Evolutionary conservation across 2,113 vertebrate genomes (phyloP), one percentile per base, ranked within the genome.

Genomic region (Anarhynchus alexandrinus): DNA sequence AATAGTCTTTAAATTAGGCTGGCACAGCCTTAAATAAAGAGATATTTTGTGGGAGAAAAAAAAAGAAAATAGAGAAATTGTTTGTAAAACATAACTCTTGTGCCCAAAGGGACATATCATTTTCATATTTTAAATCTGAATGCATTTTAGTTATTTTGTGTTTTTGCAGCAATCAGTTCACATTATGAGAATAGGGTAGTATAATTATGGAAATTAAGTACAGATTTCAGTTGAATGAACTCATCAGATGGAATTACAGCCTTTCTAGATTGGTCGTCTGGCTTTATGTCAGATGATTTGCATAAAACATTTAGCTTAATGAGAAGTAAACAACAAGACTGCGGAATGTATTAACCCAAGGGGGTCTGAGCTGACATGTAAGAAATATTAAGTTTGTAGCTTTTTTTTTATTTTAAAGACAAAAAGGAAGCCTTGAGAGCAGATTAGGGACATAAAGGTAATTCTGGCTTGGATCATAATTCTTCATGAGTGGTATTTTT

Each of bases 191-290:
- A 98, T 97, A 97, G 98, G 97, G 97, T 94, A 97, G 97, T 92
- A 96, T 97, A 98, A 98, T 98, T 98, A 98, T 98, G 98, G 97
- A 98, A 98, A 98, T 98, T 98, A 98, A 98, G 97, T 97, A 97
- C 97, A 98, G 97, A 98, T 98, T 98, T 98, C 98, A 98, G 98
- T 95, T 98, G 97, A 98, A 98, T 98, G 97, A 98, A 98, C 97
- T 98, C 98, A 98, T 98, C 98, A 98, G 97, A 98, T 98, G 97
- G 98, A 98, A 98, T 98, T 98, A 97, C 97, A 98, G 98, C 97
- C 97, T 97, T 97, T 96, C 97, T 97, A 98, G 97, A 98, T 98
- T 97, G 97, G 97, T 97, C 94, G 97, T 95, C 98, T 98, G 97
- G 98, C 97, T 98, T 98, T 97, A 97, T 98, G 96, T 98, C 97